Base-by-base conservation (phyloP, 2,888 invertebrate species). In the Exephanes ischioxanthus region DNA sequence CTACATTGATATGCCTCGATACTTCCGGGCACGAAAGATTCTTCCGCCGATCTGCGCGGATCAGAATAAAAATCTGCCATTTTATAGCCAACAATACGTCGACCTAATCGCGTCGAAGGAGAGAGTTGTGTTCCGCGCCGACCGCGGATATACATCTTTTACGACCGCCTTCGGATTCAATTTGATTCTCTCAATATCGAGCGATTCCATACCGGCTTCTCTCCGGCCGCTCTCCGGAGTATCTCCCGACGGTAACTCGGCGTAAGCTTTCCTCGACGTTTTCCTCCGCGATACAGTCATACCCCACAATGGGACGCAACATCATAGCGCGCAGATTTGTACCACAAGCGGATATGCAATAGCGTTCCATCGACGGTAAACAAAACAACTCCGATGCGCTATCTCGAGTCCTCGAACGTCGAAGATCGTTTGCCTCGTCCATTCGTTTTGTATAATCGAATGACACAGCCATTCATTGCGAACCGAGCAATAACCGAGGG, bases 111-210 rank as follows among this genome's bases (percentile, higher is more conserved):
- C 26, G 14, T 30, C 61, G 51, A 66, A 77, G 19, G 66, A 77
- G 66, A 30, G 66, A 41, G 76, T 41, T 51, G 76, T 45, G 53
- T 45, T 33, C 45, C 58, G 70, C 37, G 55, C 51, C 51, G 80
- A 84, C 53, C 71, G 55, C 87, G 88, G 90, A 91, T 91, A 91
- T 91, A 89, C 90, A 91, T 91, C 90, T 91, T 91, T 91, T 89
- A 91, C 89, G 90, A 90, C 90, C 89, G 89, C 89, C 89, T 89
- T 91, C 91, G 89, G 89, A 91, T 91, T 91, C 91, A 91, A 91
- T 91, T 91, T 91, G 89, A 87, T 89, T 89, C 37, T 66, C 91
- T 89, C 90, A 88, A 91, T 91, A 91, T 91, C 89, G 30, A 55
- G 75, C 71, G 73, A 79, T 71, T 68, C 61, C 67, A 73, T 73